Conservation (phyloP, 2,797 vertebrate genomes). For the Scomberomorus guttatus region DNA sequence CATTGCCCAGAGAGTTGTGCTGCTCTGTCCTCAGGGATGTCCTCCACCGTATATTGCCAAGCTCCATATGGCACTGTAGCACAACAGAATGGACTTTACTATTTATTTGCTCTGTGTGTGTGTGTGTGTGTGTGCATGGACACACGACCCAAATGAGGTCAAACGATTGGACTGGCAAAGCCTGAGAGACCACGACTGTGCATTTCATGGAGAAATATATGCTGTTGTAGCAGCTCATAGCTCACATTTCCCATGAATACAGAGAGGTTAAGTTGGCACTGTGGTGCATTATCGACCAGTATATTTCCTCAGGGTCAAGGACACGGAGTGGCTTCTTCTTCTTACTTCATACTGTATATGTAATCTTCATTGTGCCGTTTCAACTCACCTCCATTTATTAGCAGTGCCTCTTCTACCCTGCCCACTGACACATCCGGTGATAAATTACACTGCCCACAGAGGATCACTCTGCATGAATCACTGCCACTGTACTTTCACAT, state of each 20-base stretch:
- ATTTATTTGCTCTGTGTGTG: constrained; percentile 21
- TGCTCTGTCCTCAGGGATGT: constrained; percentile 55
- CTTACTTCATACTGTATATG: constrained; percentile 23
- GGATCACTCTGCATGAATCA: constrained; percentile 53
- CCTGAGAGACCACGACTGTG: constrained; percentile 30
- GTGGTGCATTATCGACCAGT: background rate
- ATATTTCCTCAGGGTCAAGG: constrained; percentile 53
- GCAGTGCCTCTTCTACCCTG: constrained; percentile 8
- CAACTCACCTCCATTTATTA: constrained; percentile 59
- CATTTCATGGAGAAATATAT: constrained; percentile 6
- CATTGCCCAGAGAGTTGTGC: constrained; percentile 42
- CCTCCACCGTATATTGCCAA: constrained; percentile 22
- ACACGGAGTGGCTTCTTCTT: constrained; percentile 7
- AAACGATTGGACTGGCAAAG: constrained; percentile 28
- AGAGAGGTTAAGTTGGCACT: constrained; percentile 1
- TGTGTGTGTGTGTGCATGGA: background rate
- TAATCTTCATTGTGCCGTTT: constrained; percentile 53
- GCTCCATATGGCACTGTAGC: constrained; percentile 56
- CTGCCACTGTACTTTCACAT: constrained; percentile 21
- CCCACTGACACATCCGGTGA: constrained; percentile 51
- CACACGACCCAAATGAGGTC: constrained; percentile 52
- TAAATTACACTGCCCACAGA: constrained; percentile 48
- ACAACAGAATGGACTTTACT: constrained; percentile 40
- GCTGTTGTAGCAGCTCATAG: background rate
- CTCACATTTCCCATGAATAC: constrained; percentile 47